Evolutionary conservation across 2,797 vertebrate genomes (phyloP), one percentile per base, ranked within the genome.

Genomic region (Diglossa cyanea): DNA sequence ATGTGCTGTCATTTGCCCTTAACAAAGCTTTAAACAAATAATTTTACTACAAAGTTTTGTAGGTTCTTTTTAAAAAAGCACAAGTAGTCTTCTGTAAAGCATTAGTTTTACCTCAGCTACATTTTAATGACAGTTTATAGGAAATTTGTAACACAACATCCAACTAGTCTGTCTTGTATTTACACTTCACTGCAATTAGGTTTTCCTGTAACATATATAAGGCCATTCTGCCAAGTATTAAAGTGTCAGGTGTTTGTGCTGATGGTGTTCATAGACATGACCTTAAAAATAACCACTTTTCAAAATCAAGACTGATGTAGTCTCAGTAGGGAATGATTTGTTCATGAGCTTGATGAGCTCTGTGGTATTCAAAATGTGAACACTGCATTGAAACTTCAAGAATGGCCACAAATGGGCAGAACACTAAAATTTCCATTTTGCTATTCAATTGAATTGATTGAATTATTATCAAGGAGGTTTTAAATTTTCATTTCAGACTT

Each of bases 11-110:
- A 58, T 61, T 81, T 78, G 31, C 40, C 21, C 11, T 20, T 20
- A 53, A 76, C 3, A 39, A 60, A 67, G 8, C 30, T 18, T 21
- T 0, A 6, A 14, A 62, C 61, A 74, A 67, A 31, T 13, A 50
- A 51, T 24, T 0, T 0, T 28, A 37, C 37, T 48, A 74, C 16
- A 4, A 85, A 60, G 5, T 47, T 77, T 53, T 35, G 0, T 42
- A 75, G 60, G 47, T 13, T 72, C 18, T 71, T 54, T 84, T 71
- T 28, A 78, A 78, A 45, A 93, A 86, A 81, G 3, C 33, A 72
- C n/a, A 78, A 35, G 9, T 35, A 48, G 21, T 53, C 15, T 72
- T 75, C 62, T 28, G 26, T 68, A 72, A 77, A 88, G 25, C 26
- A 9, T 28, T 13, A 50, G 10, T 75, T 87, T 75, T 53, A 74